phyloP scores from a whole-genome alignment of 1,140 invertebrate genomes.

The Ditylenchus dipsaci region DNA sequence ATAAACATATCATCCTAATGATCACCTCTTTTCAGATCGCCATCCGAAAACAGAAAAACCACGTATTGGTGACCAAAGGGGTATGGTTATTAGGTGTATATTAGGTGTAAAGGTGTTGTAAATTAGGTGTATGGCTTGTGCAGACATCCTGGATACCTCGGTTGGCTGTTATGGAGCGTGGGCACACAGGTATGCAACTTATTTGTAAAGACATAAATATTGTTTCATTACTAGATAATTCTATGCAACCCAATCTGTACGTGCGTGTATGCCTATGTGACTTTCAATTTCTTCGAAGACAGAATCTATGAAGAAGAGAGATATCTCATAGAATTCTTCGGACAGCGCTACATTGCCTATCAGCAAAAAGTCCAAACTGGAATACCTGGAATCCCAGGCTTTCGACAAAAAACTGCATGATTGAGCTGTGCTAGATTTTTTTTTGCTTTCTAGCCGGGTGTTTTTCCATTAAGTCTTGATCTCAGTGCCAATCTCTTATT shows the following conservation, averaged over 20 bases:
- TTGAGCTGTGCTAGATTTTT: no score
- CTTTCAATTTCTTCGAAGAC: constrained; percentile 86
- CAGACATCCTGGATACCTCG: constrained; percentile 78
- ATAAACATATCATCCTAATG: no score
- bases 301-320: constrained; percentile 84
- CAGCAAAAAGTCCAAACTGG: constrained; percentile 80
- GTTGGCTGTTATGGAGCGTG: constrained; percentile 98
- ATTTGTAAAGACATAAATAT: background rate
- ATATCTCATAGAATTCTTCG: constrained; percentile 87
- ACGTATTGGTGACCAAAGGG: constrained; percentile 82
- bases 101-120: no score
- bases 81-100: no score
- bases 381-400: constrained; percentile 79
- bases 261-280: constrained; percentile 70
- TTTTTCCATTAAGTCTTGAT: no score
- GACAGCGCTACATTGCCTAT: constrained; percentile 79
- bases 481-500: no score
- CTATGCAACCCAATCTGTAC: constrained; percentile 85
- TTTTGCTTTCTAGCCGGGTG: no score
- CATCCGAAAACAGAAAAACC: constrained; percentile 60
- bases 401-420: background rate
- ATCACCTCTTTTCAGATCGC: constrained; percentile 64
- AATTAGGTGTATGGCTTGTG: constrained; percentile 72
- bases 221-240: constrained; percentile 68
- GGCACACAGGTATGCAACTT: constrained; percentile 76